Percentiles rank a stretch among this genome's conserved stretches.
These are phyloP conservation scores for Zaprionus inermis DNA, from an alignment of 1,140 invertebrate genomes.

Conservation along the genomic window DNA sequence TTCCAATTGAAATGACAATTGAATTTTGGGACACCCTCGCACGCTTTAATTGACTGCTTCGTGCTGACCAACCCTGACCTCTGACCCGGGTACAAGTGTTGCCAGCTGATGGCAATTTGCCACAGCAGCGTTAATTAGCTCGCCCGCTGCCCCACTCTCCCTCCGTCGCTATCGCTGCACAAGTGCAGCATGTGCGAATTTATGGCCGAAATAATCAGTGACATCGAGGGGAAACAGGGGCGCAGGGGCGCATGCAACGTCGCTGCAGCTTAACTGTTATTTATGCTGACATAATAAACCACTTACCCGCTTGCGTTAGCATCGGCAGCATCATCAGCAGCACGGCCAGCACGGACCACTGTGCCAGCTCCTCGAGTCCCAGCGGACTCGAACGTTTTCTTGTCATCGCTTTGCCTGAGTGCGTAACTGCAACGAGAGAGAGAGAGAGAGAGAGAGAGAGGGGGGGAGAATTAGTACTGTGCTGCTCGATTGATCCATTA, in stretches of 20 bases:
- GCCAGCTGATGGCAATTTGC: constrained; percentile 79
- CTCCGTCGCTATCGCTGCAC: constrained; percentile 7
- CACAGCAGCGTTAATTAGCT: constrained; percentile 66
- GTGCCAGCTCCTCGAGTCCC: constrained; percentile 81
- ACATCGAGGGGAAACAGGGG: background rate
- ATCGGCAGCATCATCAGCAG: constrained; percentile 65
- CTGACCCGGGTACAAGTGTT: constrained; percentile 69
- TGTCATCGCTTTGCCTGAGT: constrained; percentile 74
- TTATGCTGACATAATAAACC: constrained; percentile 82
- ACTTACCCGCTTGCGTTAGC: constrained; percentile 83
- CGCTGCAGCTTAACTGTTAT: constrained; percentile 61
- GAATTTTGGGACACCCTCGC: constrained; percentile 58
- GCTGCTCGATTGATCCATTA: constrained; percentile 44
- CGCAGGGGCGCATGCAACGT: no score
- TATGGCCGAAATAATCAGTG: constrained; percentile 35
- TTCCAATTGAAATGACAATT: constrained; percentile 70
- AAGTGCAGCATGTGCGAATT: constrained; percentile 34
- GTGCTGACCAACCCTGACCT: constrained; percentile 43
- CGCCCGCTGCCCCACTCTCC: constrained; percentile 5
- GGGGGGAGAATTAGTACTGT: constrained; percentile 16
- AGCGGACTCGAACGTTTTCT: constrained; percentile 84
- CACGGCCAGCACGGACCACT: constrained; percentile 70
- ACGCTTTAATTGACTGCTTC: constrained; percentile 55
- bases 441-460: constrained; percentile 8
- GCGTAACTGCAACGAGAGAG: constrained; percentile 64